Evolutionary conservation across 1,140 invertebrate genomes (phyloP).

Genomic region (Triops cancriformis): DNA sequence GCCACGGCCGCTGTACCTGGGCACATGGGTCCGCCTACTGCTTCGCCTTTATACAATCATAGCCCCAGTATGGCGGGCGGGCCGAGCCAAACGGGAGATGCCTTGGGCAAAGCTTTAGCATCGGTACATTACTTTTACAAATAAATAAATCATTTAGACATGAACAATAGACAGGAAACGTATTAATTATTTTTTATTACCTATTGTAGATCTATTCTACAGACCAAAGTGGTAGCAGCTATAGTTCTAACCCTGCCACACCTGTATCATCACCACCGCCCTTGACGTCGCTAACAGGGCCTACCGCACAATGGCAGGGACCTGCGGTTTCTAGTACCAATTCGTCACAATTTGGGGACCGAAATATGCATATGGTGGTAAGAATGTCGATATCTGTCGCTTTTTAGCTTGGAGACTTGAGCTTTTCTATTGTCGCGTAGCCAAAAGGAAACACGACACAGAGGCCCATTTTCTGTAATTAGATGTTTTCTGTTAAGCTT

Average conservation of each 20-base stretch:
- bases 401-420: not conserved
- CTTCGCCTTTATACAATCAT: slow-evolving; percentile 43
- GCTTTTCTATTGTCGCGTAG: not conserved
- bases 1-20: slow-evolving; percentile 42
- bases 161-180: slow-evolving; percentile 11
- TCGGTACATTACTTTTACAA: slow-evolving; percentile 48
- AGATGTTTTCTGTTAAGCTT: too few species aligned
- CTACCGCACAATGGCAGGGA: slow-evolving; percentile 14
- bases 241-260: slow-evolving; percentile 72
- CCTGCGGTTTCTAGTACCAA: slow-evolving; percentile 36
- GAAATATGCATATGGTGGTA: slow-evolving; percentile 45
- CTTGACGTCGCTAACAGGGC: slow-evolving; percentile 61
- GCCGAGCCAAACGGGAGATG: slow-evolving; percentile 52
- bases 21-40: slow-evolving; percentile 36
- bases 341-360: slow-evolving; percentile 40
- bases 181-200: slow-evolving; percentile 19
- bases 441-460: too few species aligned
- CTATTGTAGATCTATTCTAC: slow-evolving; percentile 68
- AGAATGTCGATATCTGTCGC: not conserved
- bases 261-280: slow-evolving; percentile 45
- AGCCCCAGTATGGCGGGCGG: slow-evolving; percentile 36
- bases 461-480: too few species aligned
- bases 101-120: slow-evolving; percentile 67
- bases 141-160: not conserved
- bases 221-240: slow-evolving; percentile 84